A percentile compares a stretch with the other conserved stretches of the same genome.
Conservation (phyloP, 2,797 vertebrate genomes). For the Chrosomus eos region DNA sequence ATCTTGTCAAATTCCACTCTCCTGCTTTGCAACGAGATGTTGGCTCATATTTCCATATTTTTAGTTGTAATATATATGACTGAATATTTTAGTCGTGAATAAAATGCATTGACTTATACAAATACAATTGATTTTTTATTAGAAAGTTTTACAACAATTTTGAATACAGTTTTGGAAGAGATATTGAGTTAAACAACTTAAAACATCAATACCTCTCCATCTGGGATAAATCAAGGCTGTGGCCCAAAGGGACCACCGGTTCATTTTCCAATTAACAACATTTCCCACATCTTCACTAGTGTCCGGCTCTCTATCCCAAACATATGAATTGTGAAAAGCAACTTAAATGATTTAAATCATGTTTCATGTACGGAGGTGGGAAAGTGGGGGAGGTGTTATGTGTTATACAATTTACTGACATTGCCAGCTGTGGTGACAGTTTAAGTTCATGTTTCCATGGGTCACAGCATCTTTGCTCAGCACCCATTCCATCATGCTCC, state of each 20-base stretch:
- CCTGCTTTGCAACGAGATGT: constrained; percentile 45
- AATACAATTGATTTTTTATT: constrained; percentile 4
- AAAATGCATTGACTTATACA: neutral
- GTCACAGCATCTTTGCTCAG: constrained; percentile 20
- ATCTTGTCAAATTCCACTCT: constrained; percentile 59
- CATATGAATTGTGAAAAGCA: neutral
- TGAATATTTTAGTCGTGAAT: neutral
- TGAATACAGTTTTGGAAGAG: neutral
- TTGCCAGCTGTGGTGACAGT: neutral
- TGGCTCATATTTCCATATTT: neutral
- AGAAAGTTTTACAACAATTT: neutral
- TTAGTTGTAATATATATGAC: neutral
- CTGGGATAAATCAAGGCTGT: constrained; percentile 19
- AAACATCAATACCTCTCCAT: neutral
- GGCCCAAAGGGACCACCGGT: neutral
- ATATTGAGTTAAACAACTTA: neutral
- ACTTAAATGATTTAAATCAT: neutral
- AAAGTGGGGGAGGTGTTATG: neutral
- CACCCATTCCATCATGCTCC: neutral
- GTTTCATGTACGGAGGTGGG: neutral
- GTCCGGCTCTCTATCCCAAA: neutral
- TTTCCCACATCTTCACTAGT: neutral
- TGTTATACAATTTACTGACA: constrained; percentile 17
- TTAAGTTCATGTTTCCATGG: constrained; percentile 19
- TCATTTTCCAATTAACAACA: neutral